Conservation (phyloP, 1,140 invertebrate species). For the Drosophila sp. region DNA sequence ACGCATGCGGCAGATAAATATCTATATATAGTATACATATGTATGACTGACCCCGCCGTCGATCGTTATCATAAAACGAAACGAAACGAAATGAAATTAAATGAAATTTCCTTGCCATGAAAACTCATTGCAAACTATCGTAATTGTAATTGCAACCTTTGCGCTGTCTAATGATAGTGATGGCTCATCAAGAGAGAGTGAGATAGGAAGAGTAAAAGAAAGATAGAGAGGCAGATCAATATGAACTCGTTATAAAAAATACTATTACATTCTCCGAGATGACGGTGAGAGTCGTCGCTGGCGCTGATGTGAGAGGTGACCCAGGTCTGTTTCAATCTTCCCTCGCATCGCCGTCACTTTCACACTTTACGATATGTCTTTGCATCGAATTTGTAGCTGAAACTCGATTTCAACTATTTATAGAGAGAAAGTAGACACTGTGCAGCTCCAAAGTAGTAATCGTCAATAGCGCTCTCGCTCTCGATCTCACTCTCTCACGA, state of each 20-base stretch:
- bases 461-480: conserved; percentile 9
- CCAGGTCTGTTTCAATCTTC: conserved; percentile 2
- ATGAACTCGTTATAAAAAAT: background rate
- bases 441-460: conserved; percentile 7
- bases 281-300: conserved; percentile 44
- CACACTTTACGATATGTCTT: conserved; percentile 65
- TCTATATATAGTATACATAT: conserved; percentile 58
- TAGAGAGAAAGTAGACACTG: conserved; percentile 70
- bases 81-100: conserved; percentile 47
- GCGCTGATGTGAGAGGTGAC: conserved; percentile 44
- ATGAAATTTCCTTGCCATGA: conserved; percentile 58
- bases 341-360: conserved; percentile 52
- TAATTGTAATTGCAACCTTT: conserved; percentile 62
- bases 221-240: background rate
- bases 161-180: conserved; percentile 28
- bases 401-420: conserved; percentile 71
- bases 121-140: conserved; percentile 48
- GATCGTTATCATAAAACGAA: conserved; percentile 65
- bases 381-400: conserved; percentile 52
- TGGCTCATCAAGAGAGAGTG: conserved; percentile 1
- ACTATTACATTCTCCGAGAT: conserved; percentile 28
- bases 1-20: conserved; percentile 73
- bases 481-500: conserved; percentile 23
- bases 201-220: conserved; percentile 1
- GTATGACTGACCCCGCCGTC: conserved; percentile 51